phyloP scores from a whole-genome alignment of 1,140 invertebrate genomes.

The Heliconius hermathena region DNA sequence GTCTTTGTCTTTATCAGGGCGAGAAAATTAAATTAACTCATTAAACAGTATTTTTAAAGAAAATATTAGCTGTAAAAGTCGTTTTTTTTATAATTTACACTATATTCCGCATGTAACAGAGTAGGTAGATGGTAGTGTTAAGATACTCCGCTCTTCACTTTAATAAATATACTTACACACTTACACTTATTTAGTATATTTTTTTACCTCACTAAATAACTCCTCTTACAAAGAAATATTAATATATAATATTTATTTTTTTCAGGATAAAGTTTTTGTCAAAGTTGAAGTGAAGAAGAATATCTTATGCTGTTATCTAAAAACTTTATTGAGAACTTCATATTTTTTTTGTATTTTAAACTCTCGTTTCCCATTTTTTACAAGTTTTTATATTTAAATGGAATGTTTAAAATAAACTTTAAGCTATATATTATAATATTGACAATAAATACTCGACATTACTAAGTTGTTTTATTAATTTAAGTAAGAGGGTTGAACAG shows the following conservation, averaged over 20 bases:
- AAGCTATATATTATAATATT: background rate
- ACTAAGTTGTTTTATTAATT: slow-evolving; percentile 13
- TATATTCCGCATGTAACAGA: too few relatives aligned
- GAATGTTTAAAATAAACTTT: background rate
- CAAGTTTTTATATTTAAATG: background rate
- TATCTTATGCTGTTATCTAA: background rate
- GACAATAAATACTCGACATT: slow-evolving; percentile 19
- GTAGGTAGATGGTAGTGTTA: too few relatives aligned
- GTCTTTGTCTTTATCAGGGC: too few relatives aligned
- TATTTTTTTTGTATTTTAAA: background rate
- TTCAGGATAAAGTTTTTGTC: background rate
- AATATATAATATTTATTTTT: background rate
- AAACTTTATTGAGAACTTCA: background rate
- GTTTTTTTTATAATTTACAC: too few relatives aligned
- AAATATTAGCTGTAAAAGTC: too few relatives aligned
- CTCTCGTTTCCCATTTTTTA: background rate
- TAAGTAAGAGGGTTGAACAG: background rate
- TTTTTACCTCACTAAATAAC: background rate
- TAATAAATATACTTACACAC: too few relatives aligned
- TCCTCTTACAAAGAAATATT: background rate
- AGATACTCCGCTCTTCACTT: too few relatives aligned
- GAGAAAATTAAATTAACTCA: too few relatives aligned
- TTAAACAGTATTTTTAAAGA: too few relatives aligned
- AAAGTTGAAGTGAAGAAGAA: background rate
- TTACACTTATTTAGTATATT: too few relatives aligned